Percentiles rank a stretch among this genome's conserved stretches.
phyloP scores from a whole-genome alignment of 2,888 invertebrate species.

The Hydrotaea cyrtoneurina region DNA sequence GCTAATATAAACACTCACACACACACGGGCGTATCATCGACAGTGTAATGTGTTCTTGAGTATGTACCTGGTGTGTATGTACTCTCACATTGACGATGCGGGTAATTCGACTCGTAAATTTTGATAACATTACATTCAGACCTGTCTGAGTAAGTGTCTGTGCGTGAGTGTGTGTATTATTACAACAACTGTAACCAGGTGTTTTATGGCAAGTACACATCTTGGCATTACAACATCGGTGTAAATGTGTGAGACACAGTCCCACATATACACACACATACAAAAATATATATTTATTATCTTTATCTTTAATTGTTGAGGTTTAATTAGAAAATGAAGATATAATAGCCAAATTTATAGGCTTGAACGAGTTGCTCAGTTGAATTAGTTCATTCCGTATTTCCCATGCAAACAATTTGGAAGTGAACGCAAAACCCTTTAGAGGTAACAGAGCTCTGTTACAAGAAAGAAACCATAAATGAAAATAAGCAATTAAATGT shows the following conservation, averaged over 20 bases:
- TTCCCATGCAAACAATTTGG: too few relatives aligned
- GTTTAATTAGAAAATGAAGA: conserved; percentile 28
- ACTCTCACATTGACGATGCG: background rate
- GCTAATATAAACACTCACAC: background rate
- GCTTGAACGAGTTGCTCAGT: background rate
- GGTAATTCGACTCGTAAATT: conserved; percentile 4
- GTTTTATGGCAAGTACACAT: background rate
- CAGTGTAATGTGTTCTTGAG: background rate
- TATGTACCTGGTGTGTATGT: background rate
- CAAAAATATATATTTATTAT: background rate
- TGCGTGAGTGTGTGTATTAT: background rate
- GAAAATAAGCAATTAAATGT: too few relatives aligned
- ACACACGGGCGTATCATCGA: background rate
- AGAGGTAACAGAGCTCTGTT: too few relatives aligned
- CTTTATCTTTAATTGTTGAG: conserved; percentile 10
- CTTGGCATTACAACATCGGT: background rate
- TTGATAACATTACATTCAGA: background rate
- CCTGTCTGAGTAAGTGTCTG: too few relatives aligned
- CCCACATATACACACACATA: background rate
- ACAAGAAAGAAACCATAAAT: too few relatives aligned
- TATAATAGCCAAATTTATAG: background rate
- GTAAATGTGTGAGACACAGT: background rate
- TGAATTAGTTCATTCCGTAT: too few relatives aligned
- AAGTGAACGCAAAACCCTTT: too few relatives aligned
- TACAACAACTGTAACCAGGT: conserved; percentile 7